Conservation (phyloP, 2,113 vertebrate species). For the Probosciger aterrimus region DNA sequence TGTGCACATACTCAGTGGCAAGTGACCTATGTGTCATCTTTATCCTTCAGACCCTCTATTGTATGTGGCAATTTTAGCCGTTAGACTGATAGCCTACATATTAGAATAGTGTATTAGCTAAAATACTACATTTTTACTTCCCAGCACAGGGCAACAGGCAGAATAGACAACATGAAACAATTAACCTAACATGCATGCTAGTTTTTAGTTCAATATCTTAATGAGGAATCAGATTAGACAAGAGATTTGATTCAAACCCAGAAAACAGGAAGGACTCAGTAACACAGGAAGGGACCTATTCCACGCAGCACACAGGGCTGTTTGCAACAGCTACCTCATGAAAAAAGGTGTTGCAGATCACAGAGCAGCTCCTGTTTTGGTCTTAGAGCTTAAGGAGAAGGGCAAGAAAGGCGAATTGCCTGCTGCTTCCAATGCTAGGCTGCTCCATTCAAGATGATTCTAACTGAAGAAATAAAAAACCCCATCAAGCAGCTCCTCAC, state of each 20-base stretch:
- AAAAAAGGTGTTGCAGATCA: not conserved
- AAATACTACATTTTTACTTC: not conserved
- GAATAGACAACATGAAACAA: not conserved
- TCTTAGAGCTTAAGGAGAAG: conserved; percentile 1
- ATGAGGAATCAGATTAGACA: not conserved
- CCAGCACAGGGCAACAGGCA: not conserved
- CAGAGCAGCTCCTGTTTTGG: not conserved
- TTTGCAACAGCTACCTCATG: not conserved
- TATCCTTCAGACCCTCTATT: not conserved
- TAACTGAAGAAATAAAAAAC: not conserved
- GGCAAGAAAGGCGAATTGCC: conserved; percentile 40
- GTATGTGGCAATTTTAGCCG: not conserved
- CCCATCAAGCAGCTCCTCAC: not conserved
- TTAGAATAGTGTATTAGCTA: not conserved
- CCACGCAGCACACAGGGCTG: not conserved
- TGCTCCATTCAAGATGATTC: not conserved
- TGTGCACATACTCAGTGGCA: not conserved
- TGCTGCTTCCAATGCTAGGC: not conserved
- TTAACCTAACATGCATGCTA: not conserved
- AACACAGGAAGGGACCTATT: not conserved
- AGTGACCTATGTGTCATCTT: not conserved
- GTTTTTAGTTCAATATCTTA: not conserved
- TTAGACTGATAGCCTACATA: not conserved
- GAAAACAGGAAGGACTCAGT: not conserved
- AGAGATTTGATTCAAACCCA: not conserved